These are phyloP conservation scores for Lasioglossum oenotherae DNA, from an alignment of 2,888 invertebrate species.

Conservation along the genomic window DNA sequence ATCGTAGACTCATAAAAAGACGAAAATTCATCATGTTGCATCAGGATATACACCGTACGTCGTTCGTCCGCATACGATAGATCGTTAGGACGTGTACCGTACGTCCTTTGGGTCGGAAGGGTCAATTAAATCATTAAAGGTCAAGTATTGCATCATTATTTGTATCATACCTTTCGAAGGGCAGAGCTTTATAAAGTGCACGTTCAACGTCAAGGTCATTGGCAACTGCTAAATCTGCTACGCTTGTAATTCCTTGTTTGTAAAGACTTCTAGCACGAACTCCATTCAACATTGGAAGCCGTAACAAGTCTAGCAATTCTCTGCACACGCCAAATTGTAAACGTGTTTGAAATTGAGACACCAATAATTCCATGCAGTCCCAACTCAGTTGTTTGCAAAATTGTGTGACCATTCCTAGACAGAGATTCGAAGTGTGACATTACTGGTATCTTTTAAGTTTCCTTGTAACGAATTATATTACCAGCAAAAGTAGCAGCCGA, in stretches of 20 bases:
- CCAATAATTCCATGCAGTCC: slow-evolving; percentile 94
- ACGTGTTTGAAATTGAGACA: slow-evolving; percentile 97
- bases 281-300: slow-evolving; percentile 93
- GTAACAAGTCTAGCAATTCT: slow-evolving; percentile 96
- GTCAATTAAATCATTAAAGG: background rate
- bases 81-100: no score
- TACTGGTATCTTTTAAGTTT: background rate
- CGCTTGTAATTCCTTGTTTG: slow-evolving; percentile 91
- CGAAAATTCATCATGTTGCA: no score
- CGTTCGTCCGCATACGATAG: no score
- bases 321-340: slow-evolving; percentile 97
- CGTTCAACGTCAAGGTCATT: slow-evolving; percentile 90
- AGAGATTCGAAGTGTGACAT: slow-evolving; percentile 10
- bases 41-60: no score
- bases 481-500: slow-evolving; percentile 97
- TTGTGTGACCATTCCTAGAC: slow-evolving; percentile 96
- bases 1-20: no score
- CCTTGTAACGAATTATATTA: slow-evolving; percentile 76
- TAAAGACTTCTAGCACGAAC: slow-evolving; percentile 93
- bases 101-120: no score
- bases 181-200: slow-evolving; percentile 90
- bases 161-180: slow-evolving; percentile 90
- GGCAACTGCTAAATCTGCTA: slow-evolving; percentile 92
- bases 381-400: slow-evolving; percentile 97
- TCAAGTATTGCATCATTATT: slow-evolving; percentile 9